Evolutionary conservation across 2,797 vertebrate species (phyloP), one percentile per base, ranked within the genome.

Genomic region (Alectoris magna): DNA sequence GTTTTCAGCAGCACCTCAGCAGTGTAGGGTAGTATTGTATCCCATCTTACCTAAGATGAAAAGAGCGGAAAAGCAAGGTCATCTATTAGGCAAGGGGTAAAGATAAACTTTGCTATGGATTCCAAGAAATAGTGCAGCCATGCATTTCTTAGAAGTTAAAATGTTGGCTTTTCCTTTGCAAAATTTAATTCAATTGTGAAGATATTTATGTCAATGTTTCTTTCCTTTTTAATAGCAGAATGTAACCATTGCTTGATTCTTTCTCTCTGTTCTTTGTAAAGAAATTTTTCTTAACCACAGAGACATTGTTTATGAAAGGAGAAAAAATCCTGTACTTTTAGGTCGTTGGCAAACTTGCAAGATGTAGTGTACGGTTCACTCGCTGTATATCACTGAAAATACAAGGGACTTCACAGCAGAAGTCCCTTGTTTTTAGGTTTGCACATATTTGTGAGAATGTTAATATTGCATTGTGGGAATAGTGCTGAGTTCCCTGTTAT

Each of bases 401-500:
- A 69, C 48, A 73, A 56, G 73, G 56, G 49, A 80, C 84, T 96
- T 91, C 78, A 86, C 21, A 49, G 70, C 53, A 77, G 46, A 58
- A 90, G 36, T 34, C 34, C 34, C 34, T 34, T 34, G 34, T 34
- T 59, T 88, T 95, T 46, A 31, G 87, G 85, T 92, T 92, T 94
- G 89, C 91, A 67, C 87, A 53, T 84, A 69, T 96, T 91, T 96
- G 80, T 93, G 84, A 82, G 88, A 71, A 80, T 96, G 93, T 91
- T 94, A 91, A 94, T 93, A 48, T 84, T 0, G 9, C 43, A 74
- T 22, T 81, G 87, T 85, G 95, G 95, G 87, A 97, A 97, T 96
- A 96, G 95, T 92, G 84, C 90, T 72, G 96, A 97, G 96, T 96
- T 95, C 97, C 97, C 97, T 97, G 98, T 98, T 98, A 98, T 97